Conservation (phyloP, 2,113 vertebrate genomes). For the Hydrolagus affinis region DNA sequence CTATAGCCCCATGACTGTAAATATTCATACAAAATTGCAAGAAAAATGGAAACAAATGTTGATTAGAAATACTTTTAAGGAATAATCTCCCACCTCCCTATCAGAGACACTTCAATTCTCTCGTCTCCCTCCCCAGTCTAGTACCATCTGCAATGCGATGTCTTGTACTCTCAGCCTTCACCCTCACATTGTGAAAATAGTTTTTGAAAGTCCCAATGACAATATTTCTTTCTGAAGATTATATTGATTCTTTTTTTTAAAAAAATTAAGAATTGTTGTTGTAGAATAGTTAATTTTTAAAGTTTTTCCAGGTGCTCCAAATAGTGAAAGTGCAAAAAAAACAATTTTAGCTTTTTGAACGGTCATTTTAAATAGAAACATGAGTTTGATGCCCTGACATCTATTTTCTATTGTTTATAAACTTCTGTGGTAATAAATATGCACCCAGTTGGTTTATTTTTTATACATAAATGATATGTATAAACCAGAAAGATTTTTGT, state of each 20-base stretch:
- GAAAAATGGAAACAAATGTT: too few relatives aligned
- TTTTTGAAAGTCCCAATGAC: too few relatives aligned
- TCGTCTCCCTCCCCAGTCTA: too few relatives aligned
- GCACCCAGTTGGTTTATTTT: background rate
- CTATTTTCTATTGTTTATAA: background rate
- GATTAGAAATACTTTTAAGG: too few relatives aligned
- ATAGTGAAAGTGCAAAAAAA: slow-evolving; percentile 21
- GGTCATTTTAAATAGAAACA: background rate
- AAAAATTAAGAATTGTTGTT: background rate
- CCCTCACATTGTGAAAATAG: too few relatives aligned
- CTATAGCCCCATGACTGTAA: too few relatives aligned
- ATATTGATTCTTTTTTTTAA: background rate
- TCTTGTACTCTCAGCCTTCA: too few relatives aligned
- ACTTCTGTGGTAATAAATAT: background rate
- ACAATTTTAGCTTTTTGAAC: background rate
- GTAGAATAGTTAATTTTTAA: background rate
- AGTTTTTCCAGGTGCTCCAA: slow-evolving; percentile 9
- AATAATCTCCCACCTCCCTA: too few relatives aligned
- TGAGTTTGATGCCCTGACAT: background rate
- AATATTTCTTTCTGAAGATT: background rate
- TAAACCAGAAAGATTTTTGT: background rate
- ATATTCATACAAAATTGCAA: too few relatives aligned
- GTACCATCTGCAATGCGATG: too few relatives aligned
- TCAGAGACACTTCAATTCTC: too few relatives aligned
- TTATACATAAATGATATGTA: background rate